Evolutionary conservation across 2,797 vertebrate genomes (phyloP).

Genomic region (Chrysocyon brachyurus): DNA sequence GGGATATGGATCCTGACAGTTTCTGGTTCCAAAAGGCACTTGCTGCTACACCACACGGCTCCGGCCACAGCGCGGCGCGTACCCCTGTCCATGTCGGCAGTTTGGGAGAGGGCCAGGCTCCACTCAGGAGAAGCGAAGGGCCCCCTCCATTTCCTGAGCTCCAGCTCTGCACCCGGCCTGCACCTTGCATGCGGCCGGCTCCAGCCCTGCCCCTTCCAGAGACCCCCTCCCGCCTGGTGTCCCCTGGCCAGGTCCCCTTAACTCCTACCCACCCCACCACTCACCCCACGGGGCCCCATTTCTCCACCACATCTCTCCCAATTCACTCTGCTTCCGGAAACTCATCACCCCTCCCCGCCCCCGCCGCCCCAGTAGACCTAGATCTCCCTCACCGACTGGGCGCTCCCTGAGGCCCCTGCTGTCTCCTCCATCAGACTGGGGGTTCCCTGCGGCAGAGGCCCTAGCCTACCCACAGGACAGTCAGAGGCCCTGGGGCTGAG

Average conservation of each 20-base stretch:
- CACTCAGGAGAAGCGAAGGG: accelerated
- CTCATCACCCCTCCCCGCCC: not conserved
- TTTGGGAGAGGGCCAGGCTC: not conserved
- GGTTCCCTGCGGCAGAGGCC: not conserved
- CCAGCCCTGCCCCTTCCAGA: not conserved
- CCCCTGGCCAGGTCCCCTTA: too few species aligned
- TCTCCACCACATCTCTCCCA: not conserved
- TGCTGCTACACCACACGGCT: not conserved
- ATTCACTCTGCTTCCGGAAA: accelerated
- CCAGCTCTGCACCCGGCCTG: not conserved
- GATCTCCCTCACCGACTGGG: not conserved
- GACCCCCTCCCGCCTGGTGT: not conserved
- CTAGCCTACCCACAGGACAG: not conserved
- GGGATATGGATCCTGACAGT: not conserved
- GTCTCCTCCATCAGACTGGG: not conserved
- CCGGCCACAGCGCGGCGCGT: accelerated
- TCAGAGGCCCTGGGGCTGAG: not conserved
- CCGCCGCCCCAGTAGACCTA: too few species aligned
- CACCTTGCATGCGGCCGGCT: accelerated
- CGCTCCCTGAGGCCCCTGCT: not conserved
- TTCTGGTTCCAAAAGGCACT: not conserved
- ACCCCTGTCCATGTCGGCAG: accelerated
- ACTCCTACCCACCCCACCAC: not conserved
- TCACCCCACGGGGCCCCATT: not conserved
- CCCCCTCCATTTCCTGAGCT: not conserved